These are phyloP conservation scores for Drosophila ambigua DNA, from an alignment of 1,140 invertebrate species.

Conservation along the genomic window DNA sequence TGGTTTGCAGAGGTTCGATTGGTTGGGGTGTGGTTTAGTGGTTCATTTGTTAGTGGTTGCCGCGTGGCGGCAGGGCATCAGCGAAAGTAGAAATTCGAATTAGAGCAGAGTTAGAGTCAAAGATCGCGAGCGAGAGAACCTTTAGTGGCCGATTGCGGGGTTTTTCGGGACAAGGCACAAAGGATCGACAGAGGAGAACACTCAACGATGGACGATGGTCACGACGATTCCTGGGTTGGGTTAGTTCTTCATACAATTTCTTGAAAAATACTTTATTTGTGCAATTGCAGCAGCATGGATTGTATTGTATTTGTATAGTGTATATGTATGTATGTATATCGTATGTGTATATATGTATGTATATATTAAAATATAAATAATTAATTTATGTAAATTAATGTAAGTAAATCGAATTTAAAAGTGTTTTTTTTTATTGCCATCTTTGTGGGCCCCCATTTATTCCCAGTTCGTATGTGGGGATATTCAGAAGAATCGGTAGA, in stretches of 20 bases:
- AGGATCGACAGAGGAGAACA: slow-evolving; percentile 16
- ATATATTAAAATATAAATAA: slow-evolving; percentile 82
- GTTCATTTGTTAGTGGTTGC: slow-evolving; percentile 20
- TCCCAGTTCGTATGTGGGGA: too few relatives aligned
- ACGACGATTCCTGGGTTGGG: neutral
- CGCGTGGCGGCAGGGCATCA: slow-evolving; percentile 35
- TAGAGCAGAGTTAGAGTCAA: slow-evolving; percentile 55
- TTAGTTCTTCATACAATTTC: slow-evolving; percentile 23
- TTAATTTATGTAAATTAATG: slow-evolving; percentile 78
- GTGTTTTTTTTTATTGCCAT: slow-evolving; percentile 57
- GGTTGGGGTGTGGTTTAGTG: slow-evolving; percentile 29
- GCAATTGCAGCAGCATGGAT: slow-evolving; percentile 80
- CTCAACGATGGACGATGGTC: slow-evolving; percentile 18
- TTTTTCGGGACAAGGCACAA: slow-evolving; percentile 6
- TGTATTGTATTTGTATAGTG: slow-evolving; percentile 25
- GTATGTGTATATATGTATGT: slow-evolving; percentile 54
- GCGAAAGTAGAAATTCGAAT: slow-evolving; percentile 58
- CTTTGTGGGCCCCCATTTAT: neutral
- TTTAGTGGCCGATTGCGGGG: slow-evolving; percentile 46
- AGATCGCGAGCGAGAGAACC: slow-evolving; percentile 26
- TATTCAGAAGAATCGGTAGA: slow-evolving; percentile 31
- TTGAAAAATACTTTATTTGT: slow-evolving; percentile 83
- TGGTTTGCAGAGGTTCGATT: slow-evolving; percentile 78
- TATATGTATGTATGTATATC: slow-evolving; percentile 47
- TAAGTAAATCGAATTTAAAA: slow-evolving; percentile 69